These are phyloP conservation scores for Lithophane ornitopus DNA, from an alignment of 2,888 invertebrate genomes.

Conservation along the genomic window DNA sequence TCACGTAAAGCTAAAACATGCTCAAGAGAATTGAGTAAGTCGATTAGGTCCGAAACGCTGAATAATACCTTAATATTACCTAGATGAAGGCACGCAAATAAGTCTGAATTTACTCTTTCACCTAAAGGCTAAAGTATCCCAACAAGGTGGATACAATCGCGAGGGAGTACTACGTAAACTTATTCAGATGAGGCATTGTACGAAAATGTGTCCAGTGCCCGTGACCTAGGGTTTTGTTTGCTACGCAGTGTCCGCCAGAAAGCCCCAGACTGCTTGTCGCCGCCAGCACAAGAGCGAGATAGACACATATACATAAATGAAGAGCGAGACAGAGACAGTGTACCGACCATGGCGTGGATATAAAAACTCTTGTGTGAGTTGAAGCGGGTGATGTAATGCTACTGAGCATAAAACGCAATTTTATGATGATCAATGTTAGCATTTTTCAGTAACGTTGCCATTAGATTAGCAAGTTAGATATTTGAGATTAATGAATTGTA, in stretches of 20 bases:
- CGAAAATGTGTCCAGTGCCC: conserved; percentile 86
- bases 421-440: conserved; percentile 78
- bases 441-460: conserved; percentile 55
- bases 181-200: conserved; percentile 70
- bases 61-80: conserved; percentile 33
- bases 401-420: conserved; percentile 79
- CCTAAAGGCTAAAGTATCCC: conserved; percentile 72
- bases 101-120: conserved; percentile 67
- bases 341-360: conserved; percentile 78
- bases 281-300: conserved; percentile 84
- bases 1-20: conserved; percentile 20
- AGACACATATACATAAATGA: conserved; percentile 71
- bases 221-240: conserved; percentile 88
- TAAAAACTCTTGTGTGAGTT: conserved; percentile 80
- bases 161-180: conserved; percentile 71
- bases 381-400: conserved; percentile 79
- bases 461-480: conserved; percentile 56
- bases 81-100: conserved; percentile 36
- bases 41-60: conserved; percentile 18
- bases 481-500: conserved; percentile 34
- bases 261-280: conserved; percentile 90
- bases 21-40: conserved; percentile 13
- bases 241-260: conserved; percentile 82
- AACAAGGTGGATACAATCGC: conserved; percentile 70
- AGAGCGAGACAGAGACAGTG: conserved; percentile 79